Evolutionary conservation across 2,888 invertebrate genomes (phyloP).

Genomic region (Heliconius charithonia): DNA sequence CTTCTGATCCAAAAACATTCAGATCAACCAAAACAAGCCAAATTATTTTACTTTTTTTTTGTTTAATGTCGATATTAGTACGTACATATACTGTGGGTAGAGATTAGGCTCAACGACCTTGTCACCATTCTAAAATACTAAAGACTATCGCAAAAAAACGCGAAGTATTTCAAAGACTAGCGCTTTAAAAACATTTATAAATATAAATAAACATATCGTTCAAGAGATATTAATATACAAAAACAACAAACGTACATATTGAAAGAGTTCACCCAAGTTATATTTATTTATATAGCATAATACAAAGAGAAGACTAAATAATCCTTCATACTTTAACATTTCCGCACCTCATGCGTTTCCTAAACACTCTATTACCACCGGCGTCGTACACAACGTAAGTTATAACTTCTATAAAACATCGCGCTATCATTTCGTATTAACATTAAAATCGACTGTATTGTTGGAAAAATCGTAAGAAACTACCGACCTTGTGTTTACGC

Average conservation of each 20-base stretch:
- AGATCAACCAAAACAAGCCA: conserved; percentile 44
- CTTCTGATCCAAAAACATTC: conserved; percentile 66
- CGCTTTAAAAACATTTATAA: not conserved
- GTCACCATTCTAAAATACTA: conserved; percentile 3
- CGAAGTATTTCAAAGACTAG: not conserved
- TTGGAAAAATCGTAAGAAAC: conserved; percentile 49
- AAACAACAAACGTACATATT: not conserved
- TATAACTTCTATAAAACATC: conserved; percentile 62
- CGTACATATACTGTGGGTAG: not conserved
- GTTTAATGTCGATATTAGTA: not conserved
- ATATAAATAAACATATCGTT: not conserved
- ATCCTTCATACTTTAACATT: conserved; percentile 44
- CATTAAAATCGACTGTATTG: conserved; percentile 48
- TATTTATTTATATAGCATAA: conserved; percentile 5
- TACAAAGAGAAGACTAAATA: conserved; percentile 24
- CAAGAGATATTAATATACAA: conserved; percentile 2
- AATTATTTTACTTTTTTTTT: not conserved
- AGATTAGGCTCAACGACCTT: conserved; percentile 17
- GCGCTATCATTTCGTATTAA: conserved; percentile 56
- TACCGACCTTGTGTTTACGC: conserved; percentile 65
- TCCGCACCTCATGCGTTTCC: conserved; percentile 42
- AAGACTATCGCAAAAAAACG: conserved; percentile 4
- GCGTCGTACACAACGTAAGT: conserved; percentile 63
- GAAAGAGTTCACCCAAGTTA: not conserved
- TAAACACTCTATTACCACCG: conserved; percentile 45